Percentiles rank a stretch among this genome's conserved stretches.
phyloP scores from a whole-genome alignment of 2,888 invertebrate genomes.

The Schizaphis graminum region DNA sequence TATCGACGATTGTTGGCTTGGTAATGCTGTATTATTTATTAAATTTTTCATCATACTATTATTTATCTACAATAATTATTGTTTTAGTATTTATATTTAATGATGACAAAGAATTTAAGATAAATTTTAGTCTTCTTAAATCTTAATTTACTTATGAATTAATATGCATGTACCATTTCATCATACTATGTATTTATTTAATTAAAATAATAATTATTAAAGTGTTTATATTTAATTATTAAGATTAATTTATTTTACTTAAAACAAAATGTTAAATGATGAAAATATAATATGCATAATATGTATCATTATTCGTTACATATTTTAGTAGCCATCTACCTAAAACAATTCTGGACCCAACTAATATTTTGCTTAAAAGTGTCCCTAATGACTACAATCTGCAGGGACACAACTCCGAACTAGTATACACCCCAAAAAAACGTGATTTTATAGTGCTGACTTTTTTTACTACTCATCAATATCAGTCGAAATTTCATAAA shows the following conservation, averaged over 20 bases:
- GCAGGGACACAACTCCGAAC: background rate
- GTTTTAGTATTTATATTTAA: background rate
- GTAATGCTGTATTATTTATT: background rate
- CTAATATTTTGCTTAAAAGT: background rate
- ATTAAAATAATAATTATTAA: background rate
- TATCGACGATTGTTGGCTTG: background rate
- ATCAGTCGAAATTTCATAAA: background rate
- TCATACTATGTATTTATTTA: background rate
- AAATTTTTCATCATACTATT: background rate
- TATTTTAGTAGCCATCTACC: background rate
- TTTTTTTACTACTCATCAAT: no score
- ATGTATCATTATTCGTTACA: background rate
- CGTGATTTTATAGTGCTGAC: background rate
- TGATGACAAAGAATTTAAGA: background rate
- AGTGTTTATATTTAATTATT: background rate
- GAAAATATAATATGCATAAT: background rate
- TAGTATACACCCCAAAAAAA: background rate
- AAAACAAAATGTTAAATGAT: background rate
- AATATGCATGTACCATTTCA: background rate
- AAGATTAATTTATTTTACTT: background rate
- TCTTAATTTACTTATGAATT: background rate
- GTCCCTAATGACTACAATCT: background rate
- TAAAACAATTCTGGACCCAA: background rate
- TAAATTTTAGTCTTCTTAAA: background rate
- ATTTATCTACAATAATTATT: background rate